phyloP scores from a whole-genome alignment of 2,797 vertebrate species.

The Enteromius fasciolatus region DNA sequence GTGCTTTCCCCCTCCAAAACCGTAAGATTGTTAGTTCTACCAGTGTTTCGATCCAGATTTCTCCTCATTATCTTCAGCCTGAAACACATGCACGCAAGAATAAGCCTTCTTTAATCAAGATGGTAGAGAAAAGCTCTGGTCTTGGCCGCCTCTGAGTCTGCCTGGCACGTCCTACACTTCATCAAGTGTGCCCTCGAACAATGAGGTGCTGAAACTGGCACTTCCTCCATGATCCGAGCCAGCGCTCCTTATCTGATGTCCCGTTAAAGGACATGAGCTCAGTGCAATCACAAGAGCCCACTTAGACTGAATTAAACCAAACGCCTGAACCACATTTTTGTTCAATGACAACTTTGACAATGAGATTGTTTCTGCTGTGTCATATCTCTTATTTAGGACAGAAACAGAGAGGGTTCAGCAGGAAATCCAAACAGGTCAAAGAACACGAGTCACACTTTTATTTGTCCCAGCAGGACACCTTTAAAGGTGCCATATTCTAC shows the following conservation, averaged over 20 bases:
- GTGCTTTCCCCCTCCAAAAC: background rate
- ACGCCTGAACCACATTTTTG: background rate
- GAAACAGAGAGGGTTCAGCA: background rate
- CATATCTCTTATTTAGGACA: background rate
- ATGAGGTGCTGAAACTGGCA: conserved; percentile 25
- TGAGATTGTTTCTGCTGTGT: background rate
- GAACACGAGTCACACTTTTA: background rate
- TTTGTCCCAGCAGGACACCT: background rate
- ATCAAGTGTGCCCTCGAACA: conserved; percentile 22
- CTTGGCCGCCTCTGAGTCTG: background rate
- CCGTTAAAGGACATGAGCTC: conserved; percentile 48
- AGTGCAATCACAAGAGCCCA: conserved; percentile 4
- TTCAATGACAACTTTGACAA: background rate
- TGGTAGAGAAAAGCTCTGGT: background rate
- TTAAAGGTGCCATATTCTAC: background rate
- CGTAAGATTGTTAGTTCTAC: background rate
- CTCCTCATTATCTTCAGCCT: background rate
- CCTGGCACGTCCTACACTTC: background rate
- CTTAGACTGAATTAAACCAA: background rate
- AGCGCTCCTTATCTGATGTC: conserved; percentile 27
- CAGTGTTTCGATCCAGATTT: background rate
- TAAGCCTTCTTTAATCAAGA: background rate
- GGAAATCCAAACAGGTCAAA: background rate
- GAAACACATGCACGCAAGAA: background rate
- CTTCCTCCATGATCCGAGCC: conserved; percentile 21